Evolutionary conservation across 2,113 vertebrate genomes (phyloP), one percentile per base, ranked within the genome.

Genomic region (Condylura cristata): DNA sequence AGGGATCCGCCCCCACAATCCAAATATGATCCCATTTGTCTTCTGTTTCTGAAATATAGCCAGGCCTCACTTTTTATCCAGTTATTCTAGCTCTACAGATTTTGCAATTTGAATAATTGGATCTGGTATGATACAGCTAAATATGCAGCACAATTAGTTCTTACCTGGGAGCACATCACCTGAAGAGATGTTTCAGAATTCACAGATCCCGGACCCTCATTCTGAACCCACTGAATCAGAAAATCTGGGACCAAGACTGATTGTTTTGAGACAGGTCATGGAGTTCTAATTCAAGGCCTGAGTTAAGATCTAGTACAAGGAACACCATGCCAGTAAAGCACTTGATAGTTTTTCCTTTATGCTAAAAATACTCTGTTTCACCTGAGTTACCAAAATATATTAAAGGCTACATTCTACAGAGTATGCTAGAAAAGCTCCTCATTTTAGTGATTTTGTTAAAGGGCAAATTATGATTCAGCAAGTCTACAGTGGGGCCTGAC

Each of bases 11-110:
- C 53, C 78, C 82, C 56, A 75, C 24, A 44, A 17, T 74, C 37
- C 79, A 79, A 8, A 68, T 28, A 41, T 22, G 80, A 83, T 63
- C 84, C 72, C 41, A 24, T 83, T 95, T 82, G 41, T 56, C 68
- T 58, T 16, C 28, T 16, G 74, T 63, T 86, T 90, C 87, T 96
- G 93, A 94, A 88, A 95, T 3, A 12, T 8, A 26, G 48, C 51
- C 83, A 94, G 39, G 11, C 5, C 41, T 92, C 46, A 71, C 7
- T 85, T 84, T 44, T 34, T 18, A 79, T 70, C 48, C 86, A 85
- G 63, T 41, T 60, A 70, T 18, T 90, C 2, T 12, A 66, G 61
- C 41, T 81, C 22, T 56, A 81, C 74, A 91, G 41, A 88, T n/a
- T 37, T 78, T 92, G n/a, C 74, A 78, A 63, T 72, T 74, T 58